A percentile compares a stretch with the other conserved stretches of the same genome.
Evolutionary conservation across 2,888 invertebrate genomes (phyloP).

Genomic region (Ornithoptera alexandrae): DNA sequence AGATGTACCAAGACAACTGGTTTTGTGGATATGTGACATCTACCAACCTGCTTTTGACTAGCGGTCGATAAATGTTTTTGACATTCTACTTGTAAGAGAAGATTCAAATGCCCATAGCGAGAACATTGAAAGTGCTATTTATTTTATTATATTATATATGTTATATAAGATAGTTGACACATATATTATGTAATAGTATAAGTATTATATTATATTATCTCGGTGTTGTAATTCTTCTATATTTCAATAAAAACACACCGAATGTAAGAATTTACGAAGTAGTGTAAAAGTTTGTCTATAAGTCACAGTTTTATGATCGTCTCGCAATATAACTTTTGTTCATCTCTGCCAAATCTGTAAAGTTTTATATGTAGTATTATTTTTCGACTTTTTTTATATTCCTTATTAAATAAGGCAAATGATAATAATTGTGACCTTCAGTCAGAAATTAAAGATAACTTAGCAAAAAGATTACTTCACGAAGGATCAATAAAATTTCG

Average conservation of each 20-base stretch:
- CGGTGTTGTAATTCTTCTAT: neutral
- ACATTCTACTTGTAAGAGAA: no score
- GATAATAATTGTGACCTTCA: neutral
- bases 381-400: slow-evolving; percentile 3
- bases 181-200: neutral
- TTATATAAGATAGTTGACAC: neutral
- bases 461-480: no score
- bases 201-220: neutral
- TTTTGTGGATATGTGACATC: no score
- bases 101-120: no score
- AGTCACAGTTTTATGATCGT: slow-evolving; percentile 17
- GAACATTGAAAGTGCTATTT: no score
- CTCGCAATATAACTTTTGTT: slow-evolving; percentile 18
- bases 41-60: no score
- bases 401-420: slow-evolving; percentile 5
- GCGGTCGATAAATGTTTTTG: no score
- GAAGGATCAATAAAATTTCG: no score
- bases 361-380: slow-evolving; percentile 13
- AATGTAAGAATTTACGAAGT: neutral
- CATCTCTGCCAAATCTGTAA: slow-evolving; percentile 18
- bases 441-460: neutral
- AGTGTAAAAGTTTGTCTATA: slow-evolving; percentile 12
- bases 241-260: slow-evolving; percentile 10
- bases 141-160: no score
- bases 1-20: no score